A percentile compares a stretch with the other conserved stretches of the same genome.
Conservation (phyloP, 2,797 vertebrate genomes). For the Thalassophryne amazonica region DNA sequence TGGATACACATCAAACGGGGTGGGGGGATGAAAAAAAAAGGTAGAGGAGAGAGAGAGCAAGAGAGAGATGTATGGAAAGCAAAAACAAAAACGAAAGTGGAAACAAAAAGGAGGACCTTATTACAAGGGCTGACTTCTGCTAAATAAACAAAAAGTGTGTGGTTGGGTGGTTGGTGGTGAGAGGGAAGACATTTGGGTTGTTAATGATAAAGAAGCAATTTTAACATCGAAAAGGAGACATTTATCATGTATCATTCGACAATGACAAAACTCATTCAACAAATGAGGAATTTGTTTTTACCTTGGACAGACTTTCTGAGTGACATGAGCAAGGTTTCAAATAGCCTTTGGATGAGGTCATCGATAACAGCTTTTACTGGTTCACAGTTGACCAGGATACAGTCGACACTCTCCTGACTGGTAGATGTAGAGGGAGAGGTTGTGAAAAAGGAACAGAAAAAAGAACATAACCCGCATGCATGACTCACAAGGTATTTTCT, state of each 20-base stretch:
- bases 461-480: no score
- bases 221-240: neutral
- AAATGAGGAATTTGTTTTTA: constrained; percentile 51
- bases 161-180: no score
- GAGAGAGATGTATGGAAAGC: no score
- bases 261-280: neutral
- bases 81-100: no score
- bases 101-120: no score
- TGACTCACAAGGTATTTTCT: no score
- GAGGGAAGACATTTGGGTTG: neutral
- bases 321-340: constrained; percentile 87
- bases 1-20: constrained; percentile 54
- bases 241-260: neutral
- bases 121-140: no score
- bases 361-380: constrained; percentile 90
- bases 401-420: constrained; percentile 91
- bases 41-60: constrained; percentile 21
- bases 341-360: constrained; percentile 93
- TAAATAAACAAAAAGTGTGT: no score
- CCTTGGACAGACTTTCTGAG: constrained; percentile 93
- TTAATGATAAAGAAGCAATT: neutral
- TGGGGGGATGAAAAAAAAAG: neutral
- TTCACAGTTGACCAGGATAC: constrained; percentile 93
- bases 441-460: no score
- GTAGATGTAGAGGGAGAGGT: neutral